Percentiles rank a stretch among this genome's conserved stretches.
These are phyloP conservation scores for Dryobota labecula DNA, from an alignment of 2,888 invertebrate genomes.

Conservation along the genomic window DNA sequence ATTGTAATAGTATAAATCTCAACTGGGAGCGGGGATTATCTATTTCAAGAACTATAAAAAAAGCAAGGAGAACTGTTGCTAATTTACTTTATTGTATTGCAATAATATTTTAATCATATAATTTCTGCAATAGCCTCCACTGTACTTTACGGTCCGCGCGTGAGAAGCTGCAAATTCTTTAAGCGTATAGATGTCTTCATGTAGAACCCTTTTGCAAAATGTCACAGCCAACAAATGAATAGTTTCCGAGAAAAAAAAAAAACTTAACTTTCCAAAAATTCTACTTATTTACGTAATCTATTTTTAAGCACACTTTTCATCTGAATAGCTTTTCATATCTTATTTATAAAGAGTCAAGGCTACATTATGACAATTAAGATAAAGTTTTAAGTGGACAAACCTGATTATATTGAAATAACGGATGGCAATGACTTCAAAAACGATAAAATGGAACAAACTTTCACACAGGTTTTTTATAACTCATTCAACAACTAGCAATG, in stretches of 20 bases:
- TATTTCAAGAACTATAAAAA: neutral
- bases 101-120: neutral
- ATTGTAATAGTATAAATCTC: neutral
- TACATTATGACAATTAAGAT: conserved; percentile 22
- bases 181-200: too few relatives aligned
- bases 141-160: too few relatives aligned
- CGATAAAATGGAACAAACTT: conserved; percentile 3
- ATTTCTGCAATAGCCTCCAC: neutral
- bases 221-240: too few relatives aligned
- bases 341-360: conserved; percentile 20
- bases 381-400: conserved; percentile 22
- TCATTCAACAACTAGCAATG: neutral
- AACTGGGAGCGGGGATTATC: neutral
- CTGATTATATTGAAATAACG: conserved; percentile 11
- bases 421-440: conserved; percentile 11
- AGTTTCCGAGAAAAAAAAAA: too few relatives aligned
- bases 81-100: neutral
- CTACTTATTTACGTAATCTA: too few relatives aligned
- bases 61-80: neutral
- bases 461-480: conserved; percentile 7
- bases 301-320: neutral
- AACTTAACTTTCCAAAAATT: too few relatives aligned
- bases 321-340: conserved; percentile 7
- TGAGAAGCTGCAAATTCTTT: too few relatives aligned
- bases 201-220: too few relatives aligned